phyloP scores from a whole-genome alignment of 2,888 invertebrate species.

The Sinopyrophorus schimmeli region DNA sequence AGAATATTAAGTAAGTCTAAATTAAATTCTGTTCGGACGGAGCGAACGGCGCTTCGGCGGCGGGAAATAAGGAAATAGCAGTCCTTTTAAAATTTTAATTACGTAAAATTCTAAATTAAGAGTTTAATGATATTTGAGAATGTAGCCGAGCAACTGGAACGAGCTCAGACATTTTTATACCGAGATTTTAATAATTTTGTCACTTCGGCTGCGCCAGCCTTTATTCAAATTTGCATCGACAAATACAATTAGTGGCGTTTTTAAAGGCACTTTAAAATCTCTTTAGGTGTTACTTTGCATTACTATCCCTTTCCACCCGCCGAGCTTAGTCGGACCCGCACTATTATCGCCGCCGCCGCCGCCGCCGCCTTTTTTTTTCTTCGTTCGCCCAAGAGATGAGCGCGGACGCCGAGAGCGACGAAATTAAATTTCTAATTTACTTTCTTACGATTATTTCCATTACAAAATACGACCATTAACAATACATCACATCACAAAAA shows the following conservation, averaged over 20 bases:
- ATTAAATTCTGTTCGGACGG: conserved; percentile 24
- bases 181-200: conserved; percentile 32
- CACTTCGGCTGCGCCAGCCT: conserved; percentile 28
- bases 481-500: neutral
- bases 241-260: conserved; percentile 33
- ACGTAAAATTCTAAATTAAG: conserved; percentile 34
- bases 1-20: conserved; percentile 22
- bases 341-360: conserved; percentile 19
- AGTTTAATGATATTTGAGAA: conserved; percentile 34
- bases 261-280: conserved; percentile 30
- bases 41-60: conserved; percentile 9
- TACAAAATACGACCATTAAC: conserved; percentile 9
- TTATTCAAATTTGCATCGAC: conserved; percentile 34
- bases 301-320: conserved; percentile 17
- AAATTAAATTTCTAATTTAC: conserved; percentile 15
- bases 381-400: no score
- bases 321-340: conserved; percentile 21
- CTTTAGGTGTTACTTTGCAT: conserved; percentile 29
- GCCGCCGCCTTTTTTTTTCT: no score
- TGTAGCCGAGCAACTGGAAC: conserved; percentile 26
- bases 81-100: conserved; percentile 36
- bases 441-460: conserved; percentile 5
- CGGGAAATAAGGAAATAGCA: conserved; percentile 22
- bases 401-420: conserved; percentile 3
- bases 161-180: conserved; percentile 29